These are phyloP conservation scores for Hololepta plana DNA, from an alignment of 2,888 invertebrate species.

Conservation along the genomic window DNA sequence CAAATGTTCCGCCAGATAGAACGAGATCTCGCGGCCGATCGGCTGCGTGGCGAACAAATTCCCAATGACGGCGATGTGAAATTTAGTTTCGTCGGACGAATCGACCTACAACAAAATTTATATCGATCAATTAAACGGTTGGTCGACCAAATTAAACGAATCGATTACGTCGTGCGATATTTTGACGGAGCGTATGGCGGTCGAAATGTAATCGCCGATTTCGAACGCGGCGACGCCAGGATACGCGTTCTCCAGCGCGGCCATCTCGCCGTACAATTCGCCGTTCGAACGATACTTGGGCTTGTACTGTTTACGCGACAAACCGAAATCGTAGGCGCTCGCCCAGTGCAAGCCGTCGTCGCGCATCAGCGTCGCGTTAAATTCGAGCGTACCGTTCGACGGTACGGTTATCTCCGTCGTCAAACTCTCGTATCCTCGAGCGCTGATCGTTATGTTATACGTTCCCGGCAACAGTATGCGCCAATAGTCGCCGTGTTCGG, in stretches of 20 bases:
- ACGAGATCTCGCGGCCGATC: constrained; percentile 63
- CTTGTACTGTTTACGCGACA: constrained; percentile 44
- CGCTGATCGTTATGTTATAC: constrained; percentile 61
- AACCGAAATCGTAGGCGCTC: constrained; percentile 58
- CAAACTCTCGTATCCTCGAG: constrained; percentile 48
- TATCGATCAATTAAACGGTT: not conserved
- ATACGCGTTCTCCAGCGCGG: constrained; percentile 49
- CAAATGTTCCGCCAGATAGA: constrained; percentile 70
- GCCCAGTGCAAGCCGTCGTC: constrained; percentile 72
- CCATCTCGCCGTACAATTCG: constrained; percentile 44
- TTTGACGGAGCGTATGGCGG: constrained; percentile 50
- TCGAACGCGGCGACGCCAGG: constrained; percentile 50
- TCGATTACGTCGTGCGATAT: constrained; percentile 47
- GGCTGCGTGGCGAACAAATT: constrained; percentile 69
- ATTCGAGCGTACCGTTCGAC: constrained; percentile 35
- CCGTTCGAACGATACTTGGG: constrained; percentile 45
- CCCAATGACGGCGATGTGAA: constrained; percentile 69
- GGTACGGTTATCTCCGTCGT: constrained; percentile 45
- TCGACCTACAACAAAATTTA: constrained; percentile 37
- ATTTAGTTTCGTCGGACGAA: constrained; percentile 61
- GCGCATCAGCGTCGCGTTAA: constrained; percentile 67
- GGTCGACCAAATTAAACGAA: constrained; percentile 3
- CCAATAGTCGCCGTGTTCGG: constrained; percentile 80
- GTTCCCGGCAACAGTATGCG: constrained; percentile 69
- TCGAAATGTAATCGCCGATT: constrained; percentile 44